A percentile compares a stretch with the other conserved stretches of the same genome.
These are phyloP conservation scores for Coracopsis vasa DNA, from an alignment of 2,113 vertebrate species.

Conservation along the genomic window DNA sequence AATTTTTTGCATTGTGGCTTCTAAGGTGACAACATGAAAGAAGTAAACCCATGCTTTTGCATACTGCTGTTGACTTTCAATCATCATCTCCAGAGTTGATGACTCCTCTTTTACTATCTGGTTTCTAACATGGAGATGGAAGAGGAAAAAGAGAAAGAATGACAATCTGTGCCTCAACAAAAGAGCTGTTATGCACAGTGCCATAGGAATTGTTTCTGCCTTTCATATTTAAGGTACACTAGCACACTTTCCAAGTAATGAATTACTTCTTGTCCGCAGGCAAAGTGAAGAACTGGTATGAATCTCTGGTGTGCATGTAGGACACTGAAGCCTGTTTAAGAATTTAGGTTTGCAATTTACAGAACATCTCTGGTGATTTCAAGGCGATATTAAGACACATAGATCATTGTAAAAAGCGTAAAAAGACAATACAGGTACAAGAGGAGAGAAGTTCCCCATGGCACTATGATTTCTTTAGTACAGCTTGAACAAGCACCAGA, in stretches of 20 bases:
- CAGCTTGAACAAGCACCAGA: not conserved
- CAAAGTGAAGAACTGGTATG: not conserved
- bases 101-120: not conserved
- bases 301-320: not conserved
- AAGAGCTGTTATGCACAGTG: not conserved
- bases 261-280: not conserved
- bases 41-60: not conserved
- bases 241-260: not conserved
- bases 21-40: not conserved
- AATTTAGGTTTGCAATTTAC: slow-evolving; percentile 8
- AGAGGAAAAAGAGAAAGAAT: not conserved
- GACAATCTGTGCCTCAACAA: not conserved
- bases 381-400: not conserved
- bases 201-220: not conserved
- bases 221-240: not conserved
- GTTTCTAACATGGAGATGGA: not conserved
- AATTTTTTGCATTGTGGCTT: not conserved
- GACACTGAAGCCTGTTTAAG: not conserved
- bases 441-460: not conserved
- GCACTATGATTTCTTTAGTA: not conserved
- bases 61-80: not conserved
- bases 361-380: not conserved
- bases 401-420: not conserved
- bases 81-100: not conserved
- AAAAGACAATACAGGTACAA: not conserved